A percentile compares a stretch with the other conserved stretches of the same genome.
Evolutionary conservation across 2,797 vertebrate species (phyloP).

Genomic region (Leptodactylus fallax): DNA sequence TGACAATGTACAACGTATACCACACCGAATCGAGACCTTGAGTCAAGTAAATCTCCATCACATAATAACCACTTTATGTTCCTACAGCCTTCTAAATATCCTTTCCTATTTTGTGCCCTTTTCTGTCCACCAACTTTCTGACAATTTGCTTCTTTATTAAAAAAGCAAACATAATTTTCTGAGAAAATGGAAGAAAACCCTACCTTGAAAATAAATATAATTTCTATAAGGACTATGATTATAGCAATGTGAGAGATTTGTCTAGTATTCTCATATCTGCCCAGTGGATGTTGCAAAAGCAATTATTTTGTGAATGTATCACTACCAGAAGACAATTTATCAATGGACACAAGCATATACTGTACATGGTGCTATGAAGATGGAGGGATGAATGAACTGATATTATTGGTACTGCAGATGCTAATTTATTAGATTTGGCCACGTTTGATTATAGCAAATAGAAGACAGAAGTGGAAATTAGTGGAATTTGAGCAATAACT

Average conservation of each 20-base stretch:
- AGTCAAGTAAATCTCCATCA: not conserved
- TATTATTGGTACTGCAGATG: not conserved
- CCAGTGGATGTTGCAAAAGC: not conserved
- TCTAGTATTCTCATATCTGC: not conserved
- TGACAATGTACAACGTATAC: not conserved
- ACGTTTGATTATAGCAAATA: not conserved
- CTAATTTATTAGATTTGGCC: not conserved
- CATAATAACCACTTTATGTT: not conserved
- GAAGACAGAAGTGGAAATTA: not conserved
- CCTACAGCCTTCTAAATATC: not conserved
- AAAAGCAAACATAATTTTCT: not conserved
- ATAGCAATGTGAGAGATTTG: not conserved
- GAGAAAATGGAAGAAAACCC: not conserved
- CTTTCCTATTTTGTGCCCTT: not conserved
- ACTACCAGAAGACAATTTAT: not conserved
- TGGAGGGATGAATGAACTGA: not conserved
- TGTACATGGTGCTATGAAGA: not conserved
- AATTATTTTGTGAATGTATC: not conserved
- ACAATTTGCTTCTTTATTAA: not conserved
- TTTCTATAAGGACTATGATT: not conserved
- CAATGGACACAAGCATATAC: not conserved
- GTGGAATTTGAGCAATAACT: not conserved
- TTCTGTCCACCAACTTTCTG: not conserved
- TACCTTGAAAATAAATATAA: not conserved
- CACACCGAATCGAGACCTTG: not conserved